Percentiles rank a stretch among this genome's conserved stretches.
phyloP scores from a whole-genome alignment of 2,888 invertebrate species.

The Conomelus anceps region DNA sequence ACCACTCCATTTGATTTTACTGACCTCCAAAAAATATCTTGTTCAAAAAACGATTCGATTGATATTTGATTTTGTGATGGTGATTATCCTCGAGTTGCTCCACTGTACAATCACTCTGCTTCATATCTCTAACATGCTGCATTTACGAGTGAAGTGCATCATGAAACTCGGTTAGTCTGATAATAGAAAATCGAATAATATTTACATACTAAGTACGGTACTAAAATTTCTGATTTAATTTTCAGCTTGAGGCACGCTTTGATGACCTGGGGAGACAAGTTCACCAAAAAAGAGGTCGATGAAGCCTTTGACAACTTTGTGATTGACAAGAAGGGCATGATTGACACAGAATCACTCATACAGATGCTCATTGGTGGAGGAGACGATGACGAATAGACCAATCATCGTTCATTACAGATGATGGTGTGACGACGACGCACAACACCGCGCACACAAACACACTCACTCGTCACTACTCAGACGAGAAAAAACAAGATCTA shows the following conservation, averaged over 20 bases:
- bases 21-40: too few relatives aligned
- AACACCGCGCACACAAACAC: too few relatives aligned
- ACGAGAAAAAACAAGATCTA: background rate
- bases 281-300: constrained; percentile 79
- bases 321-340: constrained; percentile 83
- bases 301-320: constrained; percentile 91
- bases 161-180: too few relatives aligned
- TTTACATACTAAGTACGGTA: constrained; percentile 19
- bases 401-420: background rate
- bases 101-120: too few relatives aligned
- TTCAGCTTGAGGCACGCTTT: constrained; percentile 76
- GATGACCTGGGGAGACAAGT: constrained; percentile 91
- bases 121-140: too few relatives aligned
- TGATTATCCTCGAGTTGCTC: too few relatives aligned
- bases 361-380: constrained; percentile 80
- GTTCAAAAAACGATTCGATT: too few relatives aligned
- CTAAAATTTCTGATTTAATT: constrained; percentile 24
- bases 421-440: background rate
- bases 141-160: too few relatives aligned
- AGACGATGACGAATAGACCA: constrained; percentile 55
- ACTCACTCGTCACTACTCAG: background rate
- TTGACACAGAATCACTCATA: constrained; percentile 81
- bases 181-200: too few relatives aligned
- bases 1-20: too few relatives aligned
- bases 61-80: too few relatives aligned